These are phyloP conservation scores for Epinotia ramella DNA, from an alignment of 2,888 invertebrate species.

Conservation along the genomic window DNA sequence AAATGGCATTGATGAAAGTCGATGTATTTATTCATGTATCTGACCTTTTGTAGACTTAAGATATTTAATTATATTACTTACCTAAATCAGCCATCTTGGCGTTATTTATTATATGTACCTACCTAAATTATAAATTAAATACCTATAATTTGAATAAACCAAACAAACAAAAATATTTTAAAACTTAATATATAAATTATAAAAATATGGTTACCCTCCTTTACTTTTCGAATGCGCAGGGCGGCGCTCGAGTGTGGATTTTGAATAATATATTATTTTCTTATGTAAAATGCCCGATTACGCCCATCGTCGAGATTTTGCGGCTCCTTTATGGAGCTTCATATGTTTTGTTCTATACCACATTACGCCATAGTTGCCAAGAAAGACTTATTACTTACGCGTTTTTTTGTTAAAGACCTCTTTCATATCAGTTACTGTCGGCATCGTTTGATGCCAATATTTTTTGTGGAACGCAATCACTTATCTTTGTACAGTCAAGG, in stretches of 20 bases:
- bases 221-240: constrained; percentile 54
- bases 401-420: background rate
- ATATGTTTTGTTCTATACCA: constrained; percentile 78
- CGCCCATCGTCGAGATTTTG: constrained; percentile 79
- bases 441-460: no score
- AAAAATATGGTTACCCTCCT: constrained; percentile 49
- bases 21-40: background rate
- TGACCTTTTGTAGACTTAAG: background rate
- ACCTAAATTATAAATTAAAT: no score
- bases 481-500: no score
- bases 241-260: constrained; percentile 77
- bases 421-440: no score
- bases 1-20: background rate
- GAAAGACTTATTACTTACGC: background rate
- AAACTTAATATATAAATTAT: background rate
- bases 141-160: no score
- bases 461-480: no score
- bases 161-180: background rate
- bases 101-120: no score
- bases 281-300: constrained; percentile 85
- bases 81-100: no score
- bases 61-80: no score
- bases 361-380: constrained; percentile 52
- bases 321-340: constrained; percentile 80
- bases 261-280: constrained; percentile 85